Base-by-base conservation (phyloP, 1,140 invertebrate species). In the Neocloeon triangulifer region DNA sequence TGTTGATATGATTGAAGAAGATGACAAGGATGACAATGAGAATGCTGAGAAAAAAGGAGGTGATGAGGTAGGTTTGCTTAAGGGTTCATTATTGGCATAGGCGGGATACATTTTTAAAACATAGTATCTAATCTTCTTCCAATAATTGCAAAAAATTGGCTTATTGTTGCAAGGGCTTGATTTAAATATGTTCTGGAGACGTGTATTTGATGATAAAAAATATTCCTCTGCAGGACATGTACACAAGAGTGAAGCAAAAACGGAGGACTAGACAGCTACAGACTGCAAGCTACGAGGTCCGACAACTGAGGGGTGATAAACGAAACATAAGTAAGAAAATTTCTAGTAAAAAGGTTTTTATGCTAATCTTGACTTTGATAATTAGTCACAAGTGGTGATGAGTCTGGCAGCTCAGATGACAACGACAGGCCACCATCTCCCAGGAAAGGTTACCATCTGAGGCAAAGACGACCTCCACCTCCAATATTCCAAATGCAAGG, bases 221-320 rank as follows among this genome's bases (percentile, higher is more conserved):
- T n/a, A n/a, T n/a, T n/a, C 51, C 51, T 55, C 8, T 61, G 36
- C 52, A 57, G 25, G 66, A 69, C 40, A 68, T 69, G 62, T 69
- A 69, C 35, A 62, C 62, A 12, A 46, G 62, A 38, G 62, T 68
- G 5, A 69, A 69, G 37, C 55, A 58, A 13, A 50, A n/a, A n/a
- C n/a, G 57, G 37, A 51, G 61, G 37, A 47, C 37, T 51, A 56
- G 41, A 35, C 52, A 35, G 47, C 51, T 30, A 46, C 53, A 31
- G 44, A 50, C 38, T 48, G n/a, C n/a, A n/a, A n/a, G n/a, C n/a
- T n/a, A n/a, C n/a, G n/a, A n/a, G n/a, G n/a, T n/a, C n/a, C n/a
- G n/a, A n/a, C n/a, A n/a, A n/a, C n/a, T n/a, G n/a, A n/a, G n/a
- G n/a, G n/a, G n/a, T n/a, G n/a, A n/a, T n/a, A n/a, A n/a, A n/a